Evolutionary conservation across 1,140 invertebrate genomes (phyloP), one percentile per base, ranked within the genome.

Genomic region (Chironomus tepperi): DNA sequence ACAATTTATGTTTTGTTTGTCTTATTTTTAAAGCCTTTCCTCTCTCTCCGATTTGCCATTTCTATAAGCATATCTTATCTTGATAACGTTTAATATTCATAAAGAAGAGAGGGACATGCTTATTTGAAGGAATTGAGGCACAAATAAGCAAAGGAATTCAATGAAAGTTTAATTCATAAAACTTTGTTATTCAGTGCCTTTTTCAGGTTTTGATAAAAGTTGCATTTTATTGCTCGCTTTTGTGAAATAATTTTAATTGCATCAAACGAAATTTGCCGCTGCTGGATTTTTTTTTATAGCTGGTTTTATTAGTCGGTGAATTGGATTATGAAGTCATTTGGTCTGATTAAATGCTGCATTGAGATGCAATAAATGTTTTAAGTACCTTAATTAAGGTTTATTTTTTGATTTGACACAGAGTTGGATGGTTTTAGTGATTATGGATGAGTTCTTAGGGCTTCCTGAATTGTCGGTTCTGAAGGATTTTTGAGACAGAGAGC

Each of bases 1-100:
- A 21, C 65, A 70, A 70, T 70, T 70, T 70, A 70, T 70, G 65
- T 70, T 70, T 70, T 70, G 65, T 70, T 70, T 70, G 65, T 70
- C n/a, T 70, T 18, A 10, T 2, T n/a, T 57, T 57, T n/a, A 57
- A n/a, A 57, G 47, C 47, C n/a, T 57, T n/a, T n/a, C n/a, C 47
- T 57, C 47, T 57, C 47, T 57, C 47, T 70, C n/a, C 65, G 65
- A 70, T 7, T 18, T 19, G 7, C 18, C 19, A 18, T 70, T 19
- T 70, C 18, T 18, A 10, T 70, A n/a, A 18, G 6, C 18, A 19
- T 70, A 19, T 19, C 18, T 70, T 70, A 70, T 70, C 65, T 70
- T 19, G 16, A 18, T 70, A 70, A 70, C 7, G 16, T 19, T 70
- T 70, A 70, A 70, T 70, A 70, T 70, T 70, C 65, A 70, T 70